Evolutionary conservation across 2,888 invertebrate species (phyloP), one percentile per base, ranked within the genome.

Genomic region (Lepidonotus clava): DNA sequence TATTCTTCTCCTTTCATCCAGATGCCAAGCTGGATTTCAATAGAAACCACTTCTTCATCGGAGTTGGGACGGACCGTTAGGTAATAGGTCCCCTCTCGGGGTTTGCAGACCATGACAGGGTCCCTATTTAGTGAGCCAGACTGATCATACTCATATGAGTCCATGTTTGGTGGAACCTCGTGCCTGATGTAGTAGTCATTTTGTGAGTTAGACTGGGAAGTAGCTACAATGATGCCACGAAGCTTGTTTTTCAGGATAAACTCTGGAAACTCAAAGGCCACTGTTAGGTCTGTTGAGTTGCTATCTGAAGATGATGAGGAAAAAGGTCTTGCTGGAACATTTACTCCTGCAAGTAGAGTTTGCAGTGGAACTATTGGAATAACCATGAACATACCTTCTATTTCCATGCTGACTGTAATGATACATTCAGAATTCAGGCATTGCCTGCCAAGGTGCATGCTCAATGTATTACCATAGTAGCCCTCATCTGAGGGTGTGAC

Each of bases 261-360:
- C 21, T 76, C 24, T 14, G 76, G 76, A 1, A 76, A 21, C 24
- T 76, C 76, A 76, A 76, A 76, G n/a, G 14, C 36, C 36, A 76
- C 38, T n/a, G 40, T 6, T 14, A n/a, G 1, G 4, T 36, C 4
- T 2, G 76, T 76, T 2, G 76, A 5, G 24, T 61, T 61, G 61
- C 4, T 46, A 18, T 46, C 24, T 61, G n/a, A 18, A n/a, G 21
- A 53, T 53, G n/a, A 18, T 28, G 21, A 28, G 80, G 21, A 46
- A 46, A 46, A 41, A 80, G 80, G 14, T n/a, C 14, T 34, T 46
- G 18, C 80, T 18, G 21, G 28, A 1, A 80, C 24, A 32, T 41
- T 46, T 14, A 80, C 24, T 21, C 80, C 80, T 32, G 46, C 80
- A 6, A 80, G 28, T 11, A 80, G n/a, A 24, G 40, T 41, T 18